Percentiles rank a stretch among this genome's conserved stretches.
These are phyloP conservation scores for Didymodactylos carnosus DNA, from an alignment of 2,888 invertebrate genomes.

Conservation along the genomic window DNA sequence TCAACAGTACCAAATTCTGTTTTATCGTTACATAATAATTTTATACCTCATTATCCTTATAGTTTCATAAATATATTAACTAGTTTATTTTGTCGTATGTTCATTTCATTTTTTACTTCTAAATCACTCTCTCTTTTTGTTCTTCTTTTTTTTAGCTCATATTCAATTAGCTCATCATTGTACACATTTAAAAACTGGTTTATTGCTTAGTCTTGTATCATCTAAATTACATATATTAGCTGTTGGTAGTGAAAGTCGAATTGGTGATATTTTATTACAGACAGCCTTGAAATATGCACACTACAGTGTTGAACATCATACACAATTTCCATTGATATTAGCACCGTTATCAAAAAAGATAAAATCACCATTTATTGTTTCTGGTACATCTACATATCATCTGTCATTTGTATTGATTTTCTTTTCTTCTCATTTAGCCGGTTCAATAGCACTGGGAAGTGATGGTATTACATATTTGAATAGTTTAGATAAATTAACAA, in stretches of 20 bases:
- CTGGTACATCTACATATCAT: background rate
- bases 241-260: background rate
- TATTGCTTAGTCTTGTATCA: background rate
- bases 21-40: background rate
- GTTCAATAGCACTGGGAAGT: background rate
- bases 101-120: too few species aligned
- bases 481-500: background rate
- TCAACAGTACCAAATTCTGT: background rate
- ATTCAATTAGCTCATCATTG: background rate
- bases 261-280: background rate
- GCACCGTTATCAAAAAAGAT: background rate
- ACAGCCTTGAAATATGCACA: background rate
- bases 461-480: background rate
- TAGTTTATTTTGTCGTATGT: background rate
- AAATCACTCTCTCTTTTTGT: too few species aligned
- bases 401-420: too few species aligned
- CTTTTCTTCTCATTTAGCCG: background rate
- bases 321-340: background rate
- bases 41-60: background rate
- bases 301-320: background rate
- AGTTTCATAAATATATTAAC: background rate
- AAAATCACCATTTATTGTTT: background rate
- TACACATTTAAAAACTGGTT: background rate
- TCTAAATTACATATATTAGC: background rate
- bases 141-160: background rate